phyloP scores from a whole-genome alignment of 2,888 invertebrate genomes.

The Hipparchia semele region DNA sequence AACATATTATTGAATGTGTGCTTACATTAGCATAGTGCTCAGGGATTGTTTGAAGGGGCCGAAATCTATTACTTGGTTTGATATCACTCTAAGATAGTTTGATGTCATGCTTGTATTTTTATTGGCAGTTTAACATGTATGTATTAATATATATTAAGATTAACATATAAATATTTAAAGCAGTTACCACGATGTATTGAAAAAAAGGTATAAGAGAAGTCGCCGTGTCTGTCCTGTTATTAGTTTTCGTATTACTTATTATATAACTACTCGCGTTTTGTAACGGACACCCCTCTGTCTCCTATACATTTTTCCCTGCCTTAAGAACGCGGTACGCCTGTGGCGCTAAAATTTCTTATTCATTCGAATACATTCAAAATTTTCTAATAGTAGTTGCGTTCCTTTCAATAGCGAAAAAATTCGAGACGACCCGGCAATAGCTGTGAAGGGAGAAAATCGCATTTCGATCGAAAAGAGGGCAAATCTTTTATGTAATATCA shows the following conservation, averaged over 20 bases:
- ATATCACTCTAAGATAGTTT: conserved; percentile 24
- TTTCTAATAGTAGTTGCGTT: conserved; percentile 67
- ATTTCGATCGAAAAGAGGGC: conserved; percentile 81
- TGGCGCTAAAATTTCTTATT: conserved; percentile 75
- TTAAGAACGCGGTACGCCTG: conserved; percentile 48
- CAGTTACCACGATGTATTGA: no score
- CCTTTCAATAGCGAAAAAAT: conserved; percentile 77
- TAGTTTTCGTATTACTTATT: neutral
- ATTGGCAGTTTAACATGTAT: neutral
- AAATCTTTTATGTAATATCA: conserved; percentile 83
- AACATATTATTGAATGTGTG: conserved; percentile 64
- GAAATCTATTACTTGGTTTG: conserved; percentile 61
- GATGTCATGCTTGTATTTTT: conserved; percentile 8
- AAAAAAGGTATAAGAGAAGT: neutral
- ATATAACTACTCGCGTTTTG: neutral
- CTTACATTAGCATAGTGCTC: conserved; percentile 65
- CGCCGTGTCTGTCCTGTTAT: neutral
- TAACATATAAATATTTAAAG: no score
- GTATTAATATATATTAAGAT: neutral
- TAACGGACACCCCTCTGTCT: conserved; percentile 5
- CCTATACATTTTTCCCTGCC: neutral
- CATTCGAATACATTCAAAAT: conserved; percentile 78
- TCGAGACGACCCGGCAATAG: conserved; percentile 76
- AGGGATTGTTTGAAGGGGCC: conserved; percentile 70
- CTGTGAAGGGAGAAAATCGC: conserved; percentile 80